Percentiles rank a stretch among this genome's conserved stretches.
These are phyloP conservation scores for Vireo altiloquus DNA, from an alignment of 2,113 vertebrate species.

Conservation along the genomic window DNA sequence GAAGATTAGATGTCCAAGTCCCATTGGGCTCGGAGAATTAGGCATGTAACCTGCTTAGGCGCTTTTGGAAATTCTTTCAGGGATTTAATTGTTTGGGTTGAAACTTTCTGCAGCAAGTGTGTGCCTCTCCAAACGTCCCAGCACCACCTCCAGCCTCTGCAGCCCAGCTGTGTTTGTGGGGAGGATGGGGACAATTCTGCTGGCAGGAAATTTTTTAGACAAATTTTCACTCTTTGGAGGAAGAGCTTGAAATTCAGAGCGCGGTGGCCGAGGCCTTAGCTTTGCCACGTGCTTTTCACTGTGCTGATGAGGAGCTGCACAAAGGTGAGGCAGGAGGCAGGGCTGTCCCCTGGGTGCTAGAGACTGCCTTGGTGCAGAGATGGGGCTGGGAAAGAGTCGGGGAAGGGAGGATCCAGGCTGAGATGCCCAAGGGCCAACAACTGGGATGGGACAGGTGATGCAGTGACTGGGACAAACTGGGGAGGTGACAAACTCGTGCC, in stretches of 20 bases:
- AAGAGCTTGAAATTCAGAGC: not conserved
- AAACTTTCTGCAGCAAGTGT: not conserved
- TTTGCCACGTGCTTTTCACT: not conserved
- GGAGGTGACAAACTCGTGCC: not conserved
- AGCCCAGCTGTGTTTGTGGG: not conserved
- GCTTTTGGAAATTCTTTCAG: conserved; percentile 26
- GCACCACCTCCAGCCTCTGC: not conserved
- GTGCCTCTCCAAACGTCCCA: not conserved
- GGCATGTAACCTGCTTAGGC: conserved; percentile 28
- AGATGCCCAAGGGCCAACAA: not conserved
- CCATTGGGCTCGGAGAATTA: conserved; percentile 27
- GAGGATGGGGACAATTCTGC: not conserved
- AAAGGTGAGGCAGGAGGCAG: not conserved
- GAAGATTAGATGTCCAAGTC: conserved; percentile 27
- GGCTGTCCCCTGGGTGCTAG: not conserved
- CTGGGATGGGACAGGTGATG: not conserved
- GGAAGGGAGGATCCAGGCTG: not conserved
- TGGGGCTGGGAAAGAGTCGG: not conserved
- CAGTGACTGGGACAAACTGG: not conserved
- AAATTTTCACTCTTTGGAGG: not conserved
- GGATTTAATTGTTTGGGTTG: conserved; percentile 34
- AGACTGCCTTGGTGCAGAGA: not conserved
- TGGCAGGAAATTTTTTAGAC: not conserved
- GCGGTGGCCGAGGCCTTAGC: not conserved
- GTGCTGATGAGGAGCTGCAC: not conserved